phyloP scores from a whole-genome alignment of 64 coral and sea anemone genomes.

The Montipora foliosa region DNA sequence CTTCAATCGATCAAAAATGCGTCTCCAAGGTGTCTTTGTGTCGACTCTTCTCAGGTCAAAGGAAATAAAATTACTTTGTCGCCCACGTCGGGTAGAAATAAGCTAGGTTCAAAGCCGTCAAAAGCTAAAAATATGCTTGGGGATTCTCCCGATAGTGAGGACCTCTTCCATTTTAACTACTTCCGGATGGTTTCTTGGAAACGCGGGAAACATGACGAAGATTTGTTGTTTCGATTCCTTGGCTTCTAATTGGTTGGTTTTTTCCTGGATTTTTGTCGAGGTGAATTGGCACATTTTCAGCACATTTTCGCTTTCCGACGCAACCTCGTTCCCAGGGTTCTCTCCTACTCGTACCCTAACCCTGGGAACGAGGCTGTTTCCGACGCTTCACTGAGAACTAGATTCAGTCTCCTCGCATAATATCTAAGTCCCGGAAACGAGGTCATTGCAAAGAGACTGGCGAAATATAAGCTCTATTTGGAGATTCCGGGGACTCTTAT shows the following conservation, averaged over 20 bases:
- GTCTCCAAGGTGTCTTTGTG: not conserved
- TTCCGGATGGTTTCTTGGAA: slow-evolving; percentile 40
- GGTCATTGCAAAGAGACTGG: not conserved
- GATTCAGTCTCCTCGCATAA: slow-evolving; percentile 15
- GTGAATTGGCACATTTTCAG: not conserved
- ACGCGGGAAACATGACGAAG: not conserved
- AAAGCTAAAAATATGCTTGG: slow-evolving; percentile 30
- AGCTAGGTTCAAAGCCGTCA: not conserved
- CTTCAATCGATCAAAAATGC: not conserved
- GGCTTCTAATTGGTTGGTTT: not conserved
- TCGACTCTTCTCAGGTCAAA: not conserved
- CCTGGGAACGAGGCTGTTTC: too few species aligned
- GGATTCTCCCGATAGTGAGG: not conserved
- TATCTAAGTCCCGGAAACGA: not conserved
- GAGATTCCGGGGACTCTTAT: not conserved
- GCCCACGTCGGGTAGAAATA: slow-evolving; percentile 37
- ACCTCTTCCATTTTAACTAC: not conserved
- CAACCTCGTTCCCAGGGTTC: too few species aligned
- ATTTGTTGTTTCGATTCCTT: not conserved
- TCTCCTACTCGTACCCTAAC: too few species aligned
- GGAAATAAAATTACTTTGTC: not conserved
- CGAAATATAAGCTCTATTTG: slow-evolving; percentile 30
- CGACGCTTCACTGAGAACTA: not conserved
- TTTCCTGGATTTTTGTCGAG: not conserved
- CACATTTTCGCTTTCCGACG: not conserved